Conservation (phyloP, 2,888 invertebrate genomes). For the Atrina japonica region DNA sequence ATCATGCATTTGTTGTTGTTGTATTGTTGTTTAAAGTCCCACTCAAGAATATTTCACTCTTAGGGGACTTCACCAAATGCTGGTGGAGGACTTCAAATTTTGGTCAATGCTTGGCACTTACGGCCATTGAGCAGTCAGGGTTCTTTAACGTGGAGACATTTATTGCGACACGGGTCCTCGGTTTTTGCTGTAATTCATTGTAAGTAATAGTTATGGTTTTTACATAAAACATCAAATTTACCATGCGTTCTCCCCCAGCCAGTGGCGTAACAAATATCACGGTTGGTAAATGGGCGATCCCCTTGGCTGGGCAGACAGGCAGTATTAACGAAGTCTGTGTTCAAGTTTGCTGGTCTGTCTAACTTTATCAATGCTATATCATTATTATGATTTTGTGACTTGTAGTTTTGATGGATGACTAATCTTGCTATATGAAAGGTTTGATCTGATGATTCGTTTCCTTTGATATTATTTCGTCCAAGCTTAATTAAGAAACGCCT, state of each 20-base stretch:
- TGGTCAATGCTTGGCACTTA: no score
- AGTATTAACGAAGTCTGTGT: constrained; percentile 36
- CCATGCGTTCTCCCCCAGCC: constrained; percentile 59
- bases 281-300: constrained; percentile 29
- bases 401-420: constrained; percentile 46
- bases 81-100: no score
- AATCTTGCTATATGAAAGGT: constrained; percentile 39
- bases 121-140: no score
- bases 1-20: no score
- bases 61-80: no score
- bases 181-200: no score
- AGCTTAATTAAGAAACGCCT: constrained; percentile 42
- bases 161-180: no score
- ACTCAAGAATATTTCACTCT: no score
- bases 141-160: no score
- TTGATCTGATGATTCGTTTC: constrained; percentile 45
- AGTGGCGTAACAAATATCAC: constrained; percentile 55
- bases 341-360: constrained; percentile 30
- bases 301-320: constrained; percentile 50
- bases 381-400: constrained; percentile 39
- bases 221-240: no score
- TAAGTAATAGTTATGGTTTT: no score
- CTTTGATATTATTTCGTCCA: constrained; percentile 44
- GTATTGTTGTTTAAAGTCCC: no score
- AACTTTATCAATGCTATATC: constrained; percentile 60